phyloP scores from a whole-genome alignment of 1,140 invertebrate species.

The Drosophila pandora region DNA sequence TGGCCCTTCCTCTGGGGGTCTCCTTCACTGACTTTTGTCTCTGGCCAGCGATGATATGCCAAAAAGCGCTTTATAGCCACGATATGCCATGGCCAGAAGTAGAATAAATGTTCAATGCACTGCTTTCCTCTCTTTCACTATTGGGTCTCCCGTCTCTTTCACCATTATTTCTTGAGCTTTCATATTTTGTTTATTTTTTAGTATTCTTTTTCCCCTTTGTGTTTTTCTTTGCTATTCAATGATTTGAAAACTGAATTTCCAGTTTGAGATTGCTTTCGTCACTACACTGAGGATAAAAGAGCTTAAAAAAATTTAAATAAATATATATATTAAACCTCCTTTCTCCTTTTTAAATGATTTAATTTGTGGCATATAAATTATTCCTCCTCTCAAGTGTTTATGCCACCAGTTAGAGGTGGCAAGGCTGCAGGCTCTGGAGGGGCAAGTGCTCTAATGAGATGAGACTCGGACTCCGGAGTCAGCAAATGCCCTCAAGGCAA shows the following conservation, averaged over 20 bases:
- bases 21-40: slow-evolving; percentile 14
- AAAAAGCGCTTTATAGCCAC: slow-evolving; percentile 36
- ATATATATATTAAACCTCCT: slow-evolving; percentile 4
- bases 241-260: slow-evolving; percentile 46
- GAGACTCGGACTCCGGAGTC: slow-evolving; percentile 46
- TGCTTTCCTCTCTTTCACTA: not conserved
- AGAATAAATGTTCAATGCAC: slow-evolving; percentile 40
- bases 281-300: not conserved
- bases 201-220: slow-evolving; percentile 22
- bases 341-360: no score
- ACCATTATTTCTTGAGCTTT: not conserved
- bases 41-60: slow-evolving; percentile 66
- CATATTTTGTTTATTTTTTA: slow-evolving; percentile 59
- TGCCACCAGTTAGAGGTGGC: slow-evolving; percentile 56
- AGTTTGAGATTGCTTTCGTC: slow-evolving; percentile 27
- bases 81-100: slow-evolving; percentile 14
- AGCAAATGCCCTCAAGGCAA: slow-evolving; percentile 22
- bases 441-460: slow-evolving; percentile 74
- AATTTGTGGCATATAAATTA: not conserved
- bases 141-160: slow-evolving; percentile 5
- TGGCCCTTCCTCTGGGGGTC: not conserved
- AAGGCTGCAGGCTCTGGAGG: slow-evolving; percentile 16
- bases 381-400: slow-evolving; percentile 54
- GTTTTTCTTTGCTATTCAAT: slow-evolving; percentile 14
- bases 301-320: not conserved